Evolutionary conservation across 2,113 vertebrate species (phyloP), one percentile per base, ranked within the genome.

Genomic region (Alexandromys fortis): DNA sequence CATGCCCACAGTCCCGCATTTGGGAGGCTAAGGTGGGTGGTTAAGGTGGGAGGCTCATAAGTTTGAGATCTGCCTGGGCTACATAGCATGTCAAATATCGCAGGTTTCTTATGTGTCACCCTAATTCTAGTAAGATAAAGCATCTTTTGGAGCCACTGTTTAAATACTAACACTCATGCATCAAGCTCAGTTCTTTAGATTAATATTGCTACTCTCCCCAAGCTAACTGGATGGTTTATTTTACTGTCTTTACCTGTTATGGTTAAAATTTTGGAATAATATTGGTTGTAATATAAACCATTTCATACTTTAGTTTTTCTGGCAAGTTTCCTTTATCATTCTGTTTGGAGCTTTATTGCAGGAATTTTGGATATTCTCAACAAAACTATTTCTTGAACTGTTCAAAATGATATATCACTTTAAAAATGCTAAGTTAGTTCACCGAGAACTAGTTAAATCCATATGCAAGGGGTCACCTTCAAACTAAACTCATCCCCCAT

Each of bases 371-470:
- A 78, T 89, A 91, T 89, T 96, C 68, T 75, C 30, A 45, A 47
- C 14, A 95, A 92, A 95, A 82, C 63, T 58, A 0, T 88, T 86
- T 87, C 72, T 94, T 87, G 55, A 45, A 33, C 30, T 95, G 3
- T 95, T 94, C 89, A 65, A 97, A 95, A 95, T 96, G 89, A 90
- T 97, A 94, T 77, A 65, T 35, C 67, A 88, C 75, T 97, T 97
- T 94, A n/a, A 89, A 97, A 92, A 89, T 94, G 24, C 21, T 26
- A 5, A 81, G 38, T 95, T 79, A 95, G 26, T 88, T 95, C 75
- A 92, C 67, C 96, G 93, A 93, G 73, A 96, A 93, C 49, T 16
- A 58, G 67, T 95, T 96, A 90, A 88, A 90, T 94, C 58, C 45
- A 81, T 79, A 95, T 90, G 49, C 83, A 94, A 94, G 55, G 47